phyloP scores from a whole-genome alignment of 1,140 invertebrate species.

The Ips typographus region DNA sequence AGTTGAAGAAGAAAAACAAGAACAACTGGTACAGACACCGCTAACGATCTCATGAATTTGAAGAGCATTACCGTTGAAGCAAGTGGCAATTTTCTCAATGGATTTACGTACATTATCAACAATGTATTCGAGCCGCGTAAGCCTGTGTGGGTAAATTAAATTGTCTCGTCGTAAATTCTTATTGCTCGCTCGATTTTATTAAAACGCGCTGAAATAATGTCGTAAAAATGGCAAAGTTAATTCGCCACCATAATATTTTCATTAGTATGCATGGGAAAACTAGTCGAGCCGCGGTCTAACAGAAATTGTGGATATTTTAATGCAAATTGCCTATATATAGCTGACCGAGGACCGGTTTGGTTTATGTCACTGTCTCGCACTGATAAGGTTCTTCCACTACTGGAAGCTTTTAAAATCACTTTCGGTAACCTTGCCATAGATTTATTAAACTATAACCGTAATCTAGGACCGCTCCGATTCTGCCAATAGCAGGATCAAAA shows the following conservation, averaged over 20 bases:
- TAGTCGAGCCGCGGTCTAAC: conserved; percentile 1
- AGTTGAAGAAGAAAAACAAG: too few species aligned
- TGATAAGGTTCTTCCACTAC: too few species aligned
- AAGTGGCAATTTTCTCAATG: conserved; percentile 17
- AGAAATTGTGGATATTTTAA: conserved; percentile 22
- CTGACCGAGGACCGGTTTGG: neutral
- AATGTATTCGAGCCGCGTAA: conserved; percentile 4
- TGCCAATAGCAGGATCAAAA: conserved; percentile 8
- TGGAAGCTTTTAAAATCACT: too few species aligned
- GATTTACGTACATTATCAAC: neutral
- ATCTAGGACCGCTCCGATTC: neutral
- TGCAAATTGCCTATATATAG: conserved; percentile 20
- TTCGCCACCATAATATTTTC: conserved; percentile 31
- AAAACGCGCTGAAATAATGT: conserved; percentile 22
- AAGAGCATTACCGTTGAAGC: neutral
- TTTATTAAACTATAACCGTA: too few species aligned
- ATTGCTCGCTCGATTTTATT: conserved; percentile 20
- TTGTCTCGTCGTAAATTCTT: conserved; percentile 29
- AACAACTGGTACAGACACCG: too few species aligned
- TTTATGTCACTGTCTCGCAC: conserved; percentile 9
- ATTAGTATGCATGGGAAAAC: conserved; percentile 33
- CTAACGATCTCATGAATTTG: neutral
- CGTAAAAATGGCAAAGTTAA: conserved; percentile 29
- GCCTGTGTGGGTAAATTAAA: conserved; percentile 5
- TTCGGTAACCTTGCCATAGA: too few species aligned